These are phyloP conservation scores for Ammodytes marinus DNA, from an alignment of 2,113 vertebrate species.

Conservation along the genomic window DNA sequence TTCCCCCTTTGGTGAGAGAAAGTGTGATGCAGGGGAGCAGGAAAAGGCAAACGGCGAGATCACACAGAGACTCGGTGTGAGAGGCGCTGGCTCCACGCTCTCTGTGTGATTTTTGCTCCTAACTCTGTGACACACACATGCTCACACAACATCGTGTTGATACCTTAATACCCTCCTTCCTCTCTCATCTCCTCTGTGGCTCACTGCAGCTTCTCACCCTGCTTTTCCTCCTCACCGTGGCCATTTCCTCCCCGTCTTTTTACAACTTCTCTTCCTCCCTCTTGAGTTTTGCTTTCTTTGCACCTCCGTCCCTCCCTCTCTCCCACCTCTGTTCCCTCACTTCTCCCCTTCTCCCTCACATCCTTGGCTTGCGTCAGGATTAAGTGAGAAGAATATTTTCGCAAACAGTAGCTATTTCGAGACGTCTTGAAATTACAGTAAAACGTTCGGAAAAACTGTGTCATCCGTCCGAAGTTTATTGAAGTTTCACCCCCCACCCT, in stretches of 20 bases:
- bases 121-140: constrained; percentile 18
- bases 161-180: constrained; percentile 32
- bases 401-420: constrained; percentile 18
- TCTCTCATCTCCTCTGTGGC: constrained; percentile 31
- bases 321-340: not conserved
- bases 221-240: constrained; percentile 45
- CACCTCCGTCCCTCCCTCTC: constrained; percentile 5
- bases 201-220: constrained; percentile 57
- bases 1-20: too few species aligned
- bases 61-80: constrained; percentile 37
- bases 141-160: constrained; percentile 25
- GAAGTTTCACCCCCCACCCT: constrained; percentile 22
- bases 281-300: constrained; percentile 43
- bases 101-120: constrained; percentile 51
- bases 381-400: not conserved
- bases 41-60: constrained; percentile 66
- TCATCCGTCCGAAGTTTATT: constrained; percentile 27
- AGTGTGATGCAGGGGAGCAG: constrained; percentile 58
- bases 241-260: constrained; percentile 18
- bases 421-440: constrained; percentile 6
- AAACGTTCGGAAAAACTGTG: not conserved
- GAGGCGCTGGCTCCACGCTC: constrained; percentile 23
- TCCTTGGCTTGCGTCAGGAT: constrained; percentile 6
- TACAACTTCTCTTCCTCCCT: constrained; percentile 54
- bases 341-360: not conserved